Evolutionary conservation across 2,113 vertebrate species (phyloP).

Genomic region (Xerus inauris): DNA sequence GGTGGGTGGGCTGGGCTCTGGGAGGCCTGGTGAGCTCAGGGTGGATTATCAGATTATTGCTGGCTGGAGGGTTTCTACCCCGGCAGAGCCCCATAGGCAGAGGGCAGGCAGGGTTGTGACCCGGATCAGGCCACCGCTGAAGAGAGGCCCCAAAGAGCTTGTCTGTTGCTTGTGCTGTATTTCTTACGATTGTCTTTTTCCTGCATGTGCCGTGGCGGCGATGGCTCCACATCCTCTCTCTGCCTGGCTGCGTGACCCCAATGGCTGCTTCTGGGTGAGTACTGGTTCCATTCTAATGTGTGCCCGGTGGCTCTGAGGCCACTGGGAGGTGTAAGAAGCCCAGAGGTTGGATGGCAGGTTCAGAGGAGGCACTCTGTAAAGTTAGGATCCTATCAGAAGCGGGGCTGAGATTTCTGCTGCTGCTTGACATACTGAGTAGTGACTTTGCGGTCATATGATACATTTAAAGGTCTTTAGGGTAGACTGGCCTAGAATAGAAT

Average conservation of each 20-base stretch:
- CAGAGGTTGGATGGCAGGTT: neutral
- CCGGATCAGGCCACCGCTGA: neutral
- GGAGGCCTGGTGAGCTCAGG: neutral
- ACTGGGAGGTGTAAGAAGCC: neutral
- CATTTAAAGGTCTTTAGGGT: neutral
- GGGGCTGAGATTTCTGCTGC: neutral
- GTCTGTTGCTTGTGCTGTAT: neutral
- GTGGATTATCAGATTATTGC: neutral
- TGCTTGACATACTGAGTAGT: neutral
- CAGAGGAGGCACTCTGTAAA: neutral
- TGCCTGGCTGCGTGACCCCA: neutral
- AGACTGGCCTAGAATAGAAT: neutral
- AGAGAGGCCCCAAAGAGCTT: neutral
- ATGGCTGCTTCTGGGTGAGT: conserved; percentile 77
- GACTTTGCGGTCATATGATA: neutral
- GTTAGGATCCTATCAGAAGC: neutral
- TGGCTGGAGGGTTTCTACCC: neutral
- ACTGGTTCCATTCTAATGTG: neutral
- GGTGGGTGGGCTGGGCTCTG: neutral
- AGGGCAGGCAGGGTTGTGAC: neutral
- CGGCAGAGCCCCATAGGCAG: neutral
- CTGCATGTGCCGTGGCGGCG: conserved; percentile 52
- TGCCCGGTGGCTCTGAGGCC: neutral
- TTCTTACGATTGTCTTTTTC: conserved; percentile 75
- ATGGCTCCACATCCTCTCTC: neutral